Conservation (phyloP, 2,888 invertebrate genomes). For the Drosophila yooni region DNA sequence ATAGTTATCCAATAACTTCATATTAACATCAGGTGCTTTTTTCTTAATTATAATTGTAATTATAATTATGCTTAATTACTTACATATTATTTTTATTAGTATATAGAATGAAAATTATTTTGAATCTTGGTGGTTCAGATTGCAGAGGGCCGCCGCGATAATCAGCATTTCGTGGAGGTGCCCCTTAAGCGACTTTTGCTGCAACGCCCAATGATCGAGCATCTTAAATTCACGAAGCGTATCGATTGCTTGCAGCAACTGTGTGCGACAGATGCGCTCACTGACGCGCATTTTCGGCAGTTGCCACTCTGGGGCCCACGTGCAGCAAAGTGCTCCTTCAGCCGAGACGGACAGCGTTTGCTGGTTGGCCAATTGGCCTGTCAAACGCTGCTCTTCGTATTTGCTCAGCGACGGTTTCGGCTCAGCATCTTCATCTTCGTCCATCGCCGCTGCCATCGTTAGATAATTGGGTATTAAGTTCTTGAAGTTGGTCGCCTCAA, state of each 20-base stretch:
- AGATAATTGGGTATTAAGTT: slow-evolving; percentile 83
- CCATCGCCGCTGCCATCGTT: slow-evolving; percentile 75
- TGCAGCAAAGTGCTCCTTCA: slow-evolving; percentile 78
- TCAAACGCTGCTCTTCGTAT: too few species aligned
- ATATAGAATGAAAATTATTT: too few species aligned
- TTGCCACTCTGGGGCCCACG: slow-evolving; percentile 63
- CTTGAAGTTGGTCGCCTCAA: slow-evolving; percentile 82
- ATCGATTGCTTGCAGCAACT: slow-evolving; percentile 81
- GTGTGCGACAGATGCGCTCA: slow-evolving; percentile 80
- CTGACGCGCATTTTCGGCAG: slow-evolving; percentile 82
- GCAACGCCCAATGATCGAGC: slow-evolving; percentile 80
- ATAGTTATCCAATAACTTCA: too few species aligned
- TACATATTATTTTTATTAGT: too few species aligned
- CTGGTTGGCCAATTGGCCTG: slow-evolving; percentile 57
- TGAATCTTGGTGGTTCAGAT: too few species aligned
- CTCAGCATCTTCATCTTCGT: too few species aligned
- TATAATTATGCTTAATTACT: too few species aligned
- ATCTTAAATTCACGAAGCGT: slow-evolving; percentile 82
- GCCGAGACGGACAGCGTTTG: slow-evolving; percentile 79
- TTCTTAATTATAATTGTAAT: too few species aligned
- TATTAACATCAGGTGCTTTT: too few species aligned
- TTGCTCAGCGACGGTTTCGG: too few species aligned
- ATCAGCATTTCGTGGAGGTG: slow-evolving; percentile 83
- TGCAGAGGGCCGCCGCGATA: slow-evolving; percentile 54
- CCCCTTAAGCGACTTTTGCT: slow-evolving; percentile 78